phyloP scores from a whole-genome alignment of 2,888 invertebrate genomes.

The Abscondita cerata region DNA sequence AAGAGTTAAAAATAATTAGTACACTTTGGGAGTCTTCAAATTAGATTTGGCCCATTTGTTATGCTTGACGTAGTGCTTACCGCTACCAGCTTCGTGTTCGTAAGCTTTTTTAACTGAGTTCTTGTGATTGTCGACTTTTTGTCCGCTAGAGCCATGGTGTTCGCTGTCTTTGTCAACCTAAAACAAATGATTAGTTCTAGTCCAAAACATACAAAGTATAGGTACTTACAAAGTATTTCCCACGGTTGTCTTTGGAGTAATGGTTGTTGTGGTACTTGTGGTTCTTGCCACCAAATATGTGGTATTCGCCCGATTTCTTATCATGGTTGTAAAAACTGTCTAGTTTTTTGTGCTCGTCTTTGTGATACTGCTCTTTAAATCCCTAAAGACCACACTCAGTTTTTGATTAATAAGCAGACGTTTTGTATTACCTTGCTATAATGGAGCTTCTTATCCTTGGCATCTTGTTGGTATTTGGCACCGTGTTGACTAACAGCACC shows the following conservation, averaged over 20 bases:
- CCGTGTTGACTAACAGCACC: conserved; percentile 50
- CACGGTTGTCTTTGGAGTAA: conserved; percentile 41
- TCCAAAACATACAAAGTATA: neutral
- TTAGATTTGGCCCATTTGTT: conserved; percentile 51
- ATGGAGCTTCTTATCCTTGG: conserved; percentile 50
- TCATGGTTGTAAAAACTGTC: conserved; percentile 58
- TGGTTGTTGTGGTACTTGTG: conserved; percentile 48
- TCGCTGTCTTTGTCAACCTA: conserved; percentile 48
- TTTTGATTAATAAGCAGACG: neutral
- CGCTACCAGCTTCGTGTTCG: conserved; percentile 46
- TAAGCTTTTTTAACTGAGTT: conserved; percentile 50
- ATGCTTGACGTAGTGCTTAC: conserved; percentile 49
- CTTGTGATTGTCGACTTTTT: conserved; percentile 50
- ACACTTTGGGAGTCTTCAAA: neutral
- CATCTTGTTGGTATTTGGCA: conserved; percentile 48
- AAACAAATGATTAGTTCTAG: neutral
- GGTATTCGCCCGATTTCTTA: conserved; percentile 56
- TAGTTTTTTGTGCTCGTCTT: conserved; percentile 58
- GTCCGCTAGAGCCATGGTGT: conserved; percentile 49
- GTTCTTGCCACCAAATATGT: conserved; percentile 53
- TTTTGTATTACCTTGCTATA: conserved; percentile 49
- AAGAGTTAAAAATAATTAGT: too few species aligned
- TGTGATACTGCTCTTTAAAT: conserved; percentile 58
- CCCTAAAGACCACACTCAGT: conserved; percentile 53
- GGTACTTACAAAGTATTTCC: conserved; percentile 44